Evolutionary conservation across 2,888 invertebrate species (phyloP), one percentile per base, ranked within the genome.

Genomic region (Leptopilina drosophilae): DNA sequence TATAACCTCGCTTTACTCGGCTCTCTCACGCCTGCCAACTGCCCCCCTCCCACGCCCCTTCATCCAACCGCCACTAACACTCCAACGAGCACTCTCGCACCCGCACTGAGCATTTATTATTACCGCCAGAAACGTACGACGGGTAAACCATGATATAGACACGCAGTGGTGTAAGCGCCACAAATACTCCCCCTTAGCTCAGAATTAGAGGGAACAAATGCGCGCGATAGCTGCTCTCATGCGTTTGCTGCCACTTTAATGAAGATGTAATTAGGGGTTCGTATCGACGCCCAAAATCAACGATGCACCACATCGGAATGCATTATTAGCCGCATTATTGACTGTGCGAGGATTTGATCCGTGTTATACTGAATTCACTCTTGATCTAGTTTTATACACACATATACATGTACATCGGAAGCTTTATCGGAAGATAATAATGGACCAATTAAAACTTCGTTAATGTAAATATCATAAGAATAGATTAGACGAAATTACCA

Each of bases 231-330:
- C 20, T 20, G 49, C 14, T 69, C 46, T 67, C 67, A 9, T 20
- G 62, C 49, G 49, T 49, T 56, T 9, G 62, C 59, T 88, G 87
- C 87, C 88, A 87, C 87, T 89, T 90, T 91, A 91, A 91, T 90
- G 91, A 91, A 91, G 90, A 91, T 90, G 90, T 91, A 91, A 91
- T 91, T 91, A 90, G 49, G 49, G 89, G 87, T 84, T 85, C 87
- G 87, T 88, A 89, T 89, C 88, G 81, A 80, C 84, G 53, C 26
- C 4, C 49, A 20, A 69, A 69, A 69, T 69, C 69, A 69, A 69
- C 81, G 83, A 79, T 81, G 83, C 84, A 83, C 85, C 86, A 87
- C 86, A 86, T 85, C 85, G 86, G 84, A 84, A 67, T 67, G 49
- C 67, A 86, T 90, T 89, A 90, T 89, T 89, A 88, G 88, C 88